Evolutionary conservation across 2,888 invertebrate genomes (phyloP).

Genomic region (Fissipunctia ypsillon): DNA sequence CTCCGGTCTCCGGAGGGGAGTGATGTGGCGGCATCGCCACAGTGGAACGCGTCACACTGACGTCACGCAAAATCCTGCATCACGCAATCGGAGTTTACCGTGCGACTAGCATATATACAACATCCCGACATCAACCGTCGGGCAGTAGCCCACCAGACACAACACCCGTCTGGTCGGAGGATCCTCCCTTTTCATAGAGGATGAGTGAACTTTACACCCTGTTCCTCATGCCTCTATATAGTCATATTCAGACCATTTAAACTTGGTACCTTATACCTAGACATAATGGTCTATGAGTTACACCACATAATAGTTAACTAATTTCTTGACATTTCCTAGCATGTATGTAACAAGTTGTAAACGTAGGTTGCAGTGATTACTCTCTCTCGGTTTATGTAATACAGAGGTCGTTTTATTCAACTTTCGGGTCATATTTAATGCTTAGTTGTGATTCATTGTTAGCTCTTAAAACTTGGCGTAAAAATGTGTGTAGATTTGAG

Average conservation of each 20-base stretch:
- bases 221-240: no score
- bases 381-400: conserved; percentile 53
- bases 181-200: no score
- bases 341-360: conserved; percentile 43
- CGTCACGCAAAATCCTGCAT: no score
- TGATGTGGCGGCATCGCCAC: no score
- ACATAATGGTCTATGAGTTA: conserved; percentile 21
- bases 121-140: no score
- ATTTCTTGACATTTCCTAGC: conserved; percentile 59
- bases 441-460: conserved; percentile 28
- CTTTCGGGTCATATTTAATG: conserved; percentile 60
- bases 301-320: conserved; percentile 38
- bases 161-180: no score
- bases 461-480: neutral
- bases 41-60: no score
- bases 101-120: no score
- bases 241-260: neutral
- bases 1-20: no score
- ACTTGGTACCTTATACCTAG: neutral
- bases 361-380: conserved; percentile 39
- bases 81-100: no score
- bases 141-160: no score
- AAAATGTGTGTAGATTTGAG: neutral
- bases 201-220: no score
- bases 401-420: conserved; percentile 51